phyloP scores from a whole-genome alignment of 2,888 invertebrate genomes.

The Lasioglossum lativentre region DNA sequence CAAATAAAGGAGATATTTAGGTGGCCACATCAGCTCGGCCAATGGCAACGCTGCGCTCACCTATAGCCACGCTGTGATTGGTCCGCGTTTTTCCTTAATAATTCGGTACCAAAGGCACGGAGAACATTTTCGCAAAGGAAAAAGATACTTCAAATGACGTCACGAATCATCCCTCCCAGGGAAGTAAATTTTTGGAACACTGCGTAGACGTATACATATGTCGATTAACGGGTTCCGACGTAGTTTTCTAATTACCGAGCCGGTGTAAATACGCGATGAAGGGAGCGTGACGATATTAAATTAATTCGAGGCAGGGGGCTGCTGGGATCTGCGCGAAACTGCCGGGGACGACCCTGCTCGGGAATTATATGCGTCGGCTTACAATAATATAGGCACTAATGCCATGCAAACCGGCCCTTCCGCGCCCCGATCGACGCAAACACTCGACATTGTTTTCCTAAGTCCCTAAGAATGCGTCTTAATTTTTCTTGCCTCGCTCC shows the following conservation, averaged over 20 bases:
- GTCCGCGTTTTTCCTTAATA: too few relatives aligned
- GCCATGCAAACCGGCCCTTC: slow-evolving; percentile 77
- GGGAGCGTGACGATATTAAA: slow-evolving; percentile 53
- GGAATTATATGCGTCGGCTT: slow-evolving; percentile 81
- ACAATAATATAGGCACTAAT: slow-evolving; percentile 82
- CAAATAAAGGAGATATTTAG: too few relatives aligned
- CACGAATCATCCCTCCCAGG: too few relatives aligned
- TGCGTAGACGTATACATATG: neutral
- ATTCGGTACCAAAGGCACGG: too few relatives aligned
- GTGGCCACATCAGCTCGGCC: too few relatives aligned
- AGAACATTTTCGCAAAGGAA: too few relatives aligned
- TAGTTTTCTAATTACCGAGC: slow-evolving; percentile 40
- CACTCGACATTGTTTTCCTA: slow-evolving; percentile 59
- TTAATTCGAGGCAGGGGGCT: slow-evolving; percentile 39
- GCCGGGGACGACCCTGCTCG: slow-evolving; percentile 37
- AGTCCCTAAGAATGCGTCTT: slow-evolving; percentile 50
- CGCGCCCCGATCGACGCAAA: slow-evolving; percentile 36
- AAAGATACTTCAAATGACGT: too few relatives aligned
- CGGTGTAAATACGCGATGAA: slow-evolving; percentile 41
- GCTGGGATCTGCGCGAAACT: slow-evolving; percentile 46
- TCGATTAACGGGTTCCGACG: slow-evolving; percentile 43
- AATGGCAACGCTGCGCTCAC: too few relatives aligned
- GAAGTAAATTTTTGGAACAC: too few relatives aligned
- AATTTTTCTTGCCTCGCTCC: slow-evolving; percentile 47
- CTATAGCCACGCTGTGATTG: too few relatives aligned